phyloP scores from a whole-genome alignment of 2,888 invertebrate genomes.

The Meloe dianella region DNA sequence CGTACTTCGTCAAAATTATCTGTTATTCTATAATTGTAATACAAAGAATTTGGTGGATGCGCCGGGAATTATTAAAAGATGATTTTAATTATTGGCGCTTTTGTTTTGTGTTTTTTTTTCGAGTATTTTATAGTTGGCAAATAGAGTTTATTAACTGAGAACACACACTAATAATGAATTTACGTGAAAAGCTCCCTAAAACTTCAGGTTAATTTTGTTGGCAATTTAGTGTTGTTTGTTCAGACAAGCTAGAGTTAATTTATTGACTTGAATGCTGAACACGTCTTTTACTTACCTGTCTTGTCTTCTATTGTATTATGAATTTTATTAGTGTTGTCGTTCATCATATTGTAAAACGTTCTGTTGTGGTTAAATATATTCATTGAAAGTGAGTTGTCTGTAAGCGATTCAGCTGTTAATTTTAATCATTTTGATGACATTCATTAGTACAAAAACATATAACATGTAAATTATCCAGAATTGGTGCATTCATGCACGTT shows the following conservation, averaged over 20 bases:
- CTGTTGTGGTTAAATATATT: not conserved
- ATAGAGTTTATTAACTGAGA: constrained; percentile 54
- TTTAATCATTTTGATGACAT: not conserved
- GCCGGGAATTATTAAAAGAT: not conserved
- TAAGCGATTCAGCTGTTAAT: not conserved
- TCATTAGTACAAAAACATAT: not conserved
- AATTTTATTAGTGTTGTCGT: constrained; percentile 21
- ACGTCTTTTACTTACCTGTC: constrained; percentile 31
- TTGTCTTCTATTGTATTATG: constrained; percentile 19
- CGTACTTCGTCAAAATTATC: not conserved
- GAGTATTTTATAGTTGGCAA: constrained; percentile 44
- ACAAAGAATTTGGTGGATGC: not conserved
- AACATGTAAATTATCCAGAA: not conserved
- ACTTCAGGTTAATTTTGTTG: constrained; percentile 58
- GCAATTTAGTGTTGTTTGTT: constrained; percentile 58
- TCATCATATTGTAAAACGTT: constrained; percentile 1
- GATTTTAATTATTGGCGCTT: not conserved
- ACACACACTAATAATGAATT: constrained; percentile 51
- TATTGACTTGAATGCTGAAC: constrained; percentile 46
- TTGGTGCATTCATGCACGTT: not conserved
- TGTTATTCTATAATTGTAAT: too few relatives aligned
- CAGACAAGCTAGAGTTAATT: constrained; percentile 48
- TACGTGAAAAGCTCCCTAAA: constrained; percentile 43
- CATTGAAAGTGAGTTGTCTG: not conserved
- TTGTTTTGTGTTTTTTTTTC: constrained; percentile 26